A percentile compares a stretch with the other conserved stretches of the same genome.
Evolutionary conservation across 2,888 invertebrate genomes (phyloP).

Genomic region (Drosophila niveifrons): DNA sequence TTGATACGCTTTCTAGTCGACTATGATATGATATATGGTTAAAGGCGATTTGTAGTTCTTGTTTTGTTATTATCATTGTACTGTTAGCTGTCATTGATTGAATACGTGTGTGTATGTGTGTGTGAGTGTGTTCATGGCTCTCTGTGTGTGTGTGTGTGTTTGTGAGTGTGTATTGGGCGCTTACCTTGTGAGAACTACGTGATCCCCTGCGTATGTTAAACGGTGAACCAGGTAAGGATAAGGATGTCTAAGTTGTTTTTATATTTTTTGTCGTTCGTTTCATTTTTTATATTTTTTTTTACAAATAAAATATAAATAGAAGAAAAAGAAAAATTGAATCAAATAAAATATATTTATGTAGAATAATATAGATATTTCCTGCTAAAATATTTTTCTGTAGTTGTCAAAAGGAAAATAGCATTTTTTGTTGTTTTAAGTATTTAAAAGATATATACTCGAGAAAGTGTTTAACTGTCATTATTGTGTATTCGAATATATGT

Average conservation of each 20-base stretch:
- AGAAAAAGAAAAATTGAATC: constrained; percentile 78
- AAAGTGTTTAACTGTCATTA: constrained; percentile 25
- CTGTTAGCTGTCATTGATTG: constrained; percentile 57
- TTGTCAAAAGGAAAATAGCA: constrained; percentile 38
- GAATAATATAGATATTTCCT: constrained; percentile 43
- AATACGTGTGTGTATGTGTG: constrained; percentile 31
- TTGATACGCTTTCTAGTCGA: constrained; percentile 24
- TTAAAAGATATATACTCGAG: constrained; percentile 28
- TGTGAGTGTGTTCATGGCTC: constrained; percentile 15
- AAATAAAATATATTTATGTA: constrained; percentile 71
- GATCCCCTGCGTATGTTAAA: constrained; percentile 96
- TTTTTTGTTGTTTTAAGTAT: not conserved
- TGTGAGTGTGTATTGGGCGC: constrained; percentile 63
- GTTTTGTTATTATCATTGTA: constrained; percentile 51
- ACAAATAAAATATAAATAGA: constrained; percentile 73
- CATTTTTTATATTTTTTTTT: constrained; percentile 44
- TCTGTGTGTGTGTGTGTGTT: constrained; percentile 12
- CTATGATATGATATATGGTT: constrained; percentile 50
- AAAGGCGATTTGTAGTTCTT: constrained; percentile 41
- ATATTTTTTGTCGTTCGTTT: constrained; percentile 39
- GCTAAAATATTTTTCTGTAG: constrained; percentile 25
- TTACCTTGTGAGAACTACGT: constrained; percentile 93
- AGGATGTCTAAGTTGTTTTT: constrained; percentile 91
- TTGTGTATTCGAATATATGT: constrained; percentile 29
- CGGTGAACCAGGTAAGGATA: constrained; percentile 98